phyloP scores from a whole-genome alignment of 2,797 vertebrate species.

The Tarsius wallacei region DNA sequence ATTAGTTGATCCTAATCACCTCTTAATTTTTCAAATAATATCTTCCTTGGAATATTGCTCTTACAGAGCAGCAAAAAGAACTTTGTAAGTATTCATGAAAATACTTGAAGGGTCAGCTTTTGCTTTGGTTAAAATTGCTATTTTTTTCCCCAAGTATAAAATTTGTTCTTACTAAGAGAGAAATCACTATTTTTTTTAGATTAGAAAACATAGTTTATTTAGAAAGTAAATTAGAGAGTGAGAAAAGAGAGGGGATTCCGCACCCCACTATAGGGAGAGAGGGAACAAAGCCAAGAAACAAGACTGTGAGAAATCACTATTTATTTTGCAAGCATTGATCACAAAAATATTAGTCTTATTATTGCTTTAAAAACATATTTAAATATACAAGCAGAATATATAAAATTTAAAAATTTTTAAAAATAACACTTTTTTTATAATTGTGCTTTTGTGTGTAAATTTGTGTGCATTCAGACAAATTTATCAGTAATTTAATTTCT shows the following conservation, averaged over 20 bases:
- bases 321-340: not conserved
- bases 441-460: not conserved
- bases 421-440: not conserved
- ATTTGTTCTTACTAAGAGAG: not conserved
- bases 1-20: not conserved
- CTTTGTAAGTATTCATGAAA: conserved; percentile 9
- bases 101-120: not conserved
- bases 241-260: too few relatives aligned
- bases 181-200: not conserved
- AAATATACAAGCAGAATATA: not conserved
- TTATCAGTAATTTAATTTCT: not conserved
- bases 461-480: not conserved
- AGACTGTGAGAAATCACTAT: too few relatives aligned
- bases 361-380: conserved; percentile 15
- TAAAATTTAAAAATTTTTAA: not conserved
- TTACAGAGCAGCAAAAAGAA: not conserved
- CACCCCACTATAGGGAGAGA: too few relatives aligned
- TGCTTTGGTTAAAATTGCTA: conserved; percentile 29
- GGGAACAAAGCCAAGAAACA: too few relatives aligned
- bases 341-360: not conserved
- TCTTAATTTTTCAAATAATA: conserved; percentile 58
- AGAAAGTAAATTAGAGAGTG: too few relatives aligned
- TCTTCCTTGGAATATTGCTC: conserved; percentile 3
- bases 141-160: not conserved
- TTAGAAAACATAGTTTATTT: too few relatives aligned